Evolutionary conservation across 2,797 vertebrate species (phyloP), one percentile per base, ranked within the genome.

Genomic region (Gallirallus australis): DNA sequence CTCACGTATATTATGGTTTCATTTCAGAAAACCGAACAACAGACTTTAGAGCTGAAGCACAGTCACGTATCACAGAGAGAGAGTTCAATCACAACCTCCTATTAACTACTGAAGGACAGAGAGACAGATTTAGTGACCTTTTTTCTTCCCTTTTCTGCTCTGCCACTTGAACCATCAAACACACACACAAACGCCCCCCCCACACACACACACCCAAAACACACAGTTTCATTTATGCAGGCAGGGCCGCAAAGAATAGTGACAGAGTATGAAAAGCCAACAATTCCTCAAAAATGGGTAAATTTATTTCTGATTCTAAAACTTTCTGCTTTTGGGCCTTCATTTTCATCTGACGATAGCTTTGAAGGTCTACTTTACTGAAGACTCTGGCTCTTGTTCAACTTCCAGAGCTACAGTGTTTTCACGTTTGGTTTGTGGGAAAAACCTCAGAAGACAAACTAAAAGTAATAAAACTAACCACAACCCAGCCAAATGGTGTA

Each of bases 21-120:
- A 96, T 93, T 90, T 89, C 85, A 87, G 65, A 81, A 96, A 94
- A 93, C 27, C 91, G 64, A 93, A 85, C 33, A 91, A 65, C 57
- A 73, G 85, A 80, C 77, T 33, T 78, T 78, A 94, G 80, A 81
- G 89, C 56, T 52, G 54, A 93, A 96, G 53, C 63, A 73, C 78
- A 84, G 84, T 72, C 89, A 89, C 18, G 2, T 76, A 81, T 45
- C 79, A 87, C 40, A 42, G 90, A 92, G 81, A 96, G 89, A 96
- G 72, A 90, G 93, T 71, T 94, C 93, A 94, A 82, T 82, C 90
- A 94, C 63, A 91, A 86, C 27, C 60, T 61, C 48, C 53, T 45
- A 80, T 23, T 52, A 56, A 63, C 69, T 94, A 47, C 35, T 83
- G 86, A 52, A 92, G 82, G 77, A 92, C 52, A 70, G 42, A 45